A percentile compares a stretch with the other conserved stretches of the same genome.
phyloP scores from a whole-genome alignment of 2,888 invertebrate genomes.

The Ectropis crepuscularia region DNA sequence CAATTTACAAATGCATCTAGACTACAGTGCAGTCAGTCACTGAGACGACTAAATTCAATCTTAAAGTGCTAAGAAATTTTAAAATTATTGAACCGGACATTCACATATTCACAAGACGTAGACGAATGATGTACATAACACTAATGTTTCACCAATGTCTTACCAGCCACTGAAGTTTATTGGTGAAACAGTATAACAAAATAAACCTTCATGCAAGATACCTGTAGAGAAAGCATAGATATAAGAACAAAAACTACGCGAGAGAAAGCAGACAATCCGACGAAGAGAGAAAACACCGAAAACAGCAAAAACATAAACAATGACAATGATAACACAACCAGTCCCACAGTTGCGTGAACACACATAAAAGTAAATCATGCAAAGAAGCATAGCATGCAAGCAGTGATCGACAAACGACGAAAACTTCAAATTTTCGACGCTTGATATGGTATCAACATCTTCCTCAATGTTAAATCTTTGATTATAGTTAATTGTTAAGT shows the following conservation, averaged over 20 bases:
- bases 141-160: slow-evolving; percentile 15
- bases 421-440: slow-evolving; percentile 56
- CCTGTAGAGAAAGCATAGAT: slow-evolving; percentile 47
- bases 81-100: slow-evolving; percentile 31
- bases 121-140: slow-evolving; percentile 16
- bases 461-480: slow-evolving; percentile 64
- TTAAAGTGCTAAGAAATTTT: slow-evolving; percentile 25
- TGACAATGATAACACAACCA: slow-evolving; percentile 77
- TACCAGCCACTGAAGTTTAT: slow-evolving; percentile 15
- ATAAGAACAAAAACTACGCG: slow-evolving; percentile 60
- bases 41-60: slow-evolving; percentile 22
- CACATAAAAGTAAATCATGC: slow-evolving; percentile 51
- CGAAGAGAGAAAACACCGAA: slow-evolving; percentile 61
- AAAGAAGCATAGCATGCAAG: slow-evolving; percentile 66
- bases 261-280: slow-evolving; percentile 64
- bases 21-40: slow-evolving; percentile 42
- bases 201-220: slow-evolving; percentile 37
- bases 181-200: slow-evolving; percentile 25
- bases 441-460: slow-evolving; percentile 67
- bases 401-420: slow-evolving; percentile 65
- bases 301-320: slow-evolving; percentile 63
- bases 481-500: slow-evolving; percentile 79
- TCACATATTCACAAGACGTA: slow-evolving; percentile 33
- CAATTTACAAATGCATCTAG: slow-evolving; percentile 54
- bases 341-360: slow-evolving; percentile 64